Evolutionary conservation across 2,888 invertebrate genomes (phyloP).

Genomic region (Thecocarcelia acutangulata): DNA sequence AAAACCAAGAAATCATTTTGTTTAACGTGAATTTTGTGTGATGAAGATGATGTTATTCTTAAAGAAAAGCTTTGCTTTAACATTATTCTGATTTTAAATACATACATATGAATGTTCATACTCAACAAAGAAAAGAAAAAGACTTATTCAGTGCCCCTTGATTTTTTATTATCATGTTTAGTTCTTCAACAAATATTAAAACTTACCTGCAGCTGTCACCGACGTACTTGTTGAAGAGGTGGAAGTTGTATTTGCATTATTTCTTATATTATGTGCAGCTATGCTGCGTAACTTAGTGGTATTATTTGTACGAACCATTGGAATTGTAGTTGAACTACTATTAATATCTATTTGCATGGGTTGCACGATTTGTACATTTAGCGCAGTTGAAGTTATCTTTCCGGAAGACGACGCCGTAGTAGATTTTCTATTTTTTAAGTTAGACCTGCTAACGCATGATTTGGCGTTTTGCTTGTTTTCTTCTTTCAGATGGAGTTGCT

Average conservation of each 20-base stretch:
- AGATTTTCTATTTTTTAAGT: slow-evolving; percentile 63
- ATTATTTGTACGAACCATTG: slow-evolving; percentile 68
- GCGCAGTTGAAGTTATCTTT: slow-evolving; percentile 40
- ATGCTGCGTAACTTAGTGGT: slow-evolving; percentile 68
- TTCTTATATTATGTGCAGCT: slow-evolving; percentile 65
- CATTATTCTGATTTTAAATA: slow-evolving; percentile 35
- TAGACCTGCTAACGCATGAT: slow-evolving; percentile 37
- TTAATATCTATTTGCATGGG: slow-evolving; percentile 73
- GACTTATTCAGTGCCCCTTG: slow-evolving; percentile 45
- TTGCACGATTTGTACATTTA: slow-evolving; percentile 71
- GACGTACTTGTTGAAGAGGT: slow-evolving; percentile 56
- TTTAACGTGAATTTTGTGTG: slow-evolving; percentile 55
- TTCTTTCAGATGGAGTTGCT: slow-evolving; percentile 75
- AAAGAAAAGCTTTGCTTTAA: slow-evolving; percentile 53
- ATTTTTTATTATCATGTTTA: slow-evolving; percentile 6
- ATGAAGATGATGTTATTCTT: slow-evolving; percentile 47
- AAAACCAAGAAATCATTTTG: slow-evolving; percentile 51
- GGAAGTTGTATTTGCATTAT: slow-evolving; percentile 50
- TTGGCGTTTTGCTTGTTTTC: slow-evolving; percentile 66
- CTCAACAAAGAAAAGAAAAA: slow-evolving; percentile 16
- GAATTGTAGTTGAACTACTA: slow-evolving; percentile 67
- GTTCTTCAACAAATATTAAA: slow-evolving; percentile 32
- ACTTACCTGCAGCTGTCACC: slow-evolving; percentile 58
- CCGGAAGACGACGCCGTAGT: slow-evolving; percentile 24
- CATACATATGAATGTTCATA: neutral